Conservation (phyloP, 2,888 invertebrate genomes). For the Diploptera punctata region DNA sequence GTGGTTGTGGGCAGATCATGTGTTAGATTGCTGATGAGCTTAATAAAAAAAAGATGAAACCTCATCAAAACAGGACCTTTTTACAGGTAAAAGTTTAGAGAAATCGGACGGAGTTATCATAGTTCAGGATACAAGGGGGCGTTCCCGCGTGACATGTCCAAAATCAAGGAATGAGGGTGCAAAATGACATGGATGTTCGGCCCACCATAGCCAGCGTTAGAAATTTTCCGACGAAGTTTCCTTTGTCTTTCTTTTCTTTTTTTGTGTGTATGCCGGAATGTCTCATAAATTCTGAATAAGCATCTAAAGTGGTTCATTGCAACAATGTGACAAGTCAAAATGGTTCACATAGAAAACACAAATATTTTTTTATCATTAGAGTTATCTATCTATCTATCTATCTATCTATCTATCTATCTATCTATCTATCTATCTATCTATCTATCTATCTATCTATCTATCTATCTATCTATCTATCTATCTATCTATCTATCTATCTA, state of each 20-base stretch:
- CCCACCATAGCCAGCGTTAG: too few relatives aligned
- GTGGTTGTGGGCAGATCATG: too few relatives aligned
- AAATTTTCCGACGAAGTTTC: too few relatives aligned
- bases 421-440: neutral
- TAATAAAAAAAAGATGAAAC: neutral
- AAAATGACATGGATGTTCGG: neutral
- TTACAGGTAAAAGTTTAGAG: neutral
- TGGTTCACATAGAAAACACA: too few relatives aligned
- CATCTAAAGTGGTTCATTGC: too few relatives aligned
- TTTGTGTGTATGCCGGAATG: too few relatives aligned
- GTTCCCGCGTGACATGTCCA: neutral
- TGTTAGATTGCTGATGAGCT: neutral
- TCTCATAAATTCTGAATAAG: too few relatives aligned
- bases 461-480: neutral
- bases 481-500: too few relatives aligned
- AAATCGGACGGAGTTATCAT: conserved; percentile 1
- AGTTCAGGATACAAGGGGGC: neutral
- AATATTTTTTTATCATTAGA: neutral
- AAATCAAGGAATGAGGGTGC: neutral
- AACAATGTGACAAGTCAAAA: too few relatives aligned
- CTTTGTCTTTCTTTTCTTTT: too few relatives aligned
- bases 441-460: neutral
- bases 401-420: neutral
- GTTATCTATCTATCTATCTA: neutral
- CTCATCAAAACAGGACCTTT: neutral